These are phyloP conservation scores for Stenchaetothrips biformis DNA, from an alignment of 2,888 invertebrate species.

Conservation along the genomic window DNA sequence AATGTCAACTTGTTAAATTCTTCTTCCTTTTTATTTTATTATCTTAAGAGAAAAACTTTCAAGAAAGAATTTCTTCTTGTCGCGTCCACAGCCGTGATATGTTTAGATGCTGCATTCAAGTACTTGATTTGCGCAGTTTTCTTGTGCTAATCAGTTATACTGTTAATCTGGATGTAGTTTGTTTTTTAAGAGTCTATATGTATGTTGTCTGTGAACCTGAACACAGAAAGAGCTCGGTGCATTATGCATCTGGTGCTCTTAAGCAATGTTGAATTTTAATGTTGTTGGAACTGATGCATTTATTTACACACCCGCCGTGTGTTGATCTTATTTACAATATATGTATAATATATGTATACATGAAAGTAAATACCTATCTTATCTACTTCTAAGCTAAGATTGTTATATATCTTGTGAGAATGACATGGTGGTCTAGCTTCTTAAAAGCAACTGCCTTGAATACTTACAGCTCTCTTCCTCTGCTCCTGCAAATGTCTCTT, in stretches of 20 bases:
- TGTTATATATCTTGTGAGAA: background rate
- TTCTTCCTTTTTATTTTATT: background rate
- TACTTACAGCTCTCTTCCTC: background rate
- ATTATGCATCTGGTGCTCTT: background rate
- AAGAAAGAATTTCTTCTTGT: background rate
- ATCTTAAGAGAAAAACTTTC: background rate
- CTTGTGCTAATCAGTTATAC: background rate
- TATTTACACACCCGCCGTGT: background rate
- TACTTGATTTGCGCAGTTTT: background rate
- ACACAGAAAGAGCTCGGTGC: background rate
- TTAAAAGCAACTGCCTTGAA: background rate
- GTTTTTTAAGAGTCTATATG: background rate
- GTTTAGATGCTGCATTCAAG: constrained; percentile 17
- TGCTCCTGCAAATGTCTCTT: constrained; percentile 5
- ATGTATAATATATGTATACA: background rate
- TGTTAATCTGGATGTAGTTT: background rate
- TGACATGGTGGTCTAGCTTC: background rate
- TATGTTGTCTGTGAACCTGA: background rate
- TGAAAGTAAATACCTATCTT: background rate
- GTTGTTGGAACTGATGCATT: constrained; percentile 23
- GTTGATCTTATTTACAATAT: background rate
- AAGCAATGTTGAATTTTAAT: constrained; percentile 16
- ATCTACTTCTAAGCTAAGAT: background rate
- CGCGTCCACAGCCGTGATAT: constrained; percentile 14
- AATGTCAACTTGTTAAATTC: background rate